These are phyloP conservation scores for Masnerella sp. DNA, from an alignment of 2,888 invertebrate genomes.

Conservation along the genomic window DNA sequence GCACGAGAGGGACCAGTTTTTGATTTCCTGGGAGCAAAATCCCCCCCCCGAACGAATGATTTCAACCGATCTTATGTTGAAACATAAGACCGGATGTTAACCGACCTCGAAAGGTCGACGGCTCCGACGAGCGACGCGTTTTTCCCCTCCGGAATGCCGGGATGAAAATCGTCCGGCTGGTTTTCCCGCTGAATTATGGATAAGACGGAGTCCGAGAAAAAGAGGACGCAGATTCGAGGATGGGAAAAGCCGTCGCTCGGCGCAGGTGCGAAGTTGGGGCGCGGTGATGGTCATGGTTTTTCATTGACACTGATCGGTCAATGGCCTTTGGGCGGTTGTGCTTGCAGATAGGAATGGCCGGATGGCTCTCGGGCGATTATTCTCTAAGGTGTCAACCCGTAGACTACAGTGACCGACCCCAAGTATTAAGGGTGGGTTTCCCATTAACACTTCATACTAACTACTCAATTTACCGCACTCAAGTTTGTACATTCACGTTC, in stretches of 20 bases:
- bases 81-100: too few relatives aligned
- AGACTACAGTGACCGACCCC: slow-evolving; percentile 94
- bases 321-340: slow-evolving; percentile 76
- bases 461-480: slow-evolving; percentile 1
- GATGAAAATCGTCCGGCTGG: too few relatives aligned
- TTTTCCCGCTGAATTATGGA: slow-evolving; percentile 3
- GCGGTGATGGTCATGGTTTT: slow-evolving; percentile 65
- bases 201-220: too few relatives aligned
- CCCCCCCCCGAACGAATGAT: slow-evolving; percentile 10
- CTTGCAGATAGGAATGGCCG: slow-evolving; percentile 92
- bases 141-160: background rate
- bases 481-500: too few relatives aligned
- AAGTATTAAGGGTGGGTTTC: slow-evolving; percentile 92
- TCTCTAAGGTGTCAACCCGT: slow-evolving; percentile 97
- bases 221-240: too few relatives aligned
- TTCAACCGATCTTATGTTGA: too few relatives aligned
- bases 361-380: slow-evolving; percentile 97
- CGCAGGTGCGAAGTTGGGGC: slow-evolving; percentile 41
- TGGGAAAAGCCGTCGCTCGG: background rate
- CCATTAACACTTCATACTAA: slow-evolving; percentile 52
- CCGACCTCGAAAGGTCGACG: slow-evolving; percentile 6
- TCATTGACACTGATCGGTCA: slow-evolving; percentile 68
- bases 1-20: slow-evolving; percentile 31
- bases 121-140: slow-evolving; percentile 13
- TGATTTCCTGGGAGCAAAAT: too few relatives aligned